These are phyloP conservation scores for Oreochromis spilurus DNA, from an alignment of 2,113 vertebrate genomes.

Conservation along the genomic window DNA sequence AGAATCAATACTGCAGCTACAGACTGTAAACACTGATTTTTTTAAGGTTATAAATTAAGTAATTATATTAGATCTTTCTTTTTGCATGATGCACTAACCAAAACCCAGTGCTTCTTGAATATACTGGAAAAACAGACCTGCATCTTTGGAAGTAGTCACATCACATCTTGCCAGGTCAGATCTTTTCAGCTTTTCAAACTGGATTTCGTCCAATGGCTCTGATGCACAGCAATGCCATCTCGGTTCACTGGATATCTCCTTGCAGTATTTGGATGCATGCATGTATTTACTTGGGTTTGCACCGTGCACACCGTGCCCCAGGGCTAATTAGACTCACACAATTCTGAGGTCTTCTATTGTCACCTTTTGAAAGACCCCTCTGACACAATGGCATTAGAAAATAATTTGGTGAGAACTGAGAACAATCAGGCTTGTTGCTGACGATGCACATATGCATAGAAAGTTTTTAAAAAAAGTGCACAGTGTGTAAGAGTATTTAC, in stretches of 20 bases:
- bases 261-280: conserved; percentile 11
- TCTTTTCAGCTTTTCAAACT: conserved; percentile 6
- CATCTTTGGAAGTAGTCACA: neutral
- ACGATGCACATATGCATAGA: neutral
- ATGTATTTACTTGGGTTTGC: conserved; percentile 33
- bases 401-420: neutral
- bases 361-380: neutral
- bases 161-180: conserved; percentile 2
- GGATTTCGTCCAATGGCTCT: neutral
- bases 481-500: neutral
- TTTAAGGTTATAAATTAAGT: neutral
- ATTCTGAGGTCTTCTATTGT: conserved; percentile 28
- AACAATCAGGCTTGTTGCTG: neutral
- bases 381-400: neutral
- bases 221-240: conserved; percentile 21
- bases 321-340: conserved; percentile 46
- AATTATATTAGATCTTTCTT: neutral
- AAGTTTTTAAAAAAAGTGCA: neutral
- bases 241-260: conserved; percentile 38
- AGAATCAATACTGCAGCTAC: neutral
- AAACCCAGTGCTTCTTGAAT: neutral
- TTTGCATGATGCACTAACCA: neutral
- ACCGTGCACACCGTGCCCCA: conserved; percentile 36
- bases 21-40: neutral
- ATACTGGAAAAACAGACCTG: neutral